Conservation (phyloP, 2,113 vertebrate genomes). For the Ictidomys tridecemlineatus region DNA sequence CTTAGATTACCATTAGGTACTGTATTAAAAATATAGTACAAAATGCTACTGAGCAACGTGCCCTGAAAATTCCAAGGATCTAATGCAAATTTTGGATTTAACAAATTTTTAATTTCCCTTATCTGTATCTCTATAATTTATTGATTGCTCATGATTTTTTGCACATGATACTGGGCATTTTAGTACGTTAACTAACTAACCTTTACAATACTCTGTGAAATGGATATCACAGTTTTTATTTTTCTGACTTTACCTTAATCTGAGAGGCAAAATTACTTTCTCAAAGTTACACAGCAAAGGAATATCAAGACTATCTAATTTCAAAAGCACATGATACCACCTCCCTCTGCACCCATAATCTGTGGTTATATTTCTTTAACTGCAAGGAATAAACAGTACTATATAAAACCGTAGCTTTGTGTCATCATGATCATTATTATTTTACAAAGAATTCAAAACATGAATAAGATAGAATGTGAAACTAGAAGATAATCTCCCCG, state of each 20-base stretch:
- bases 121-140: not conserved
- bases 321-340: not conserved
- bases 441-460: not conserved
- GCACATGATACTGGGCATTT: not conserved
- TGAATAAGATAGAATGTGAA: not conserved
- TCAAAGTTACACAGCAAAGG: not conserved
- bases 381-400: not conserved
- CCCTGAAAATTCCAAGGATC: not conserved
- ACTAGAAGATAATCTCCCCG: not conserved
- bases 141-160: not conserved
- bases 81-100: not conserved
- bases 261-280: not conserved
- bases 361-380: not conserved
- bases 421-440: not conserved
- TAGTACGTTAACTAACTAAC: not conserved
- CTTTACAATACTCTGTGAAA: not conserved
- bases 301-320: not conserved
- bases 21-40: not conserved
- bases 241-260: not conserved
- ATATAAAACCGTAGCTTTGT: not conserved
- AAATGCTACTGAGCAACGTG: not conserved
- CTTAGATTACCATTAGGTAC: not conserved
- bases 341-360: not conserved
- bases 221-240: not conserved
- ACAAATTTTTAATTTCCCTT: not conserved